Evolutionary conservation across 2,888 invertebrate species (phyloP).

Genomic region (Branchellion lobata): DNA sequence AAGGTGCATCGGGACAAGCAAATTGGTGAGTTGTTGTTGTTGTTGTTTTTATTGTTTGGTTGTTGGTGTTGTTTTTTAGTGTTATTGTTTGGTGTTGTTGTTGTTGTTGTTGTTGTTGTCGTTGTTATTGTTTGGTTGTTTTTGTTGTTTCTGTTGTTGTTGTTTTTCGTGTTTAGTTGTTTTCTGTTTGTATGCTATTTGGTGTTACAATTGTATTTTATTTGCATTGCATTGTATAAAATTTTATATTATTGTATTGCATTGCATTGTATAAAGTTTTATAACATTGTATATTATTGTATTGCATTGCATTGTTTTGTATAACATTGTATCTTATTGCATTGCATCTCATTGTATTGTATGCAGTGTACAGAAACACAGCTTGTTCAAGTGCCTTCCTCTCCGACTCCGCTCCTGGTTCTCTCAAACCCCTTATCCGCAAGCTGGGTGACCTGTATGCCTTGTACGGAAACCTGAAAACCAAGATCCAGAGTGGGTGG

Average conservation of each 20-base stretch:
- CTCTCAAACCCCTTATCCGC: slow-evolving; percentile 46
- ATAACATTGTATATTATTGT: no score
- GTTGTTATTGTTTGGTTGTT: not conserved
- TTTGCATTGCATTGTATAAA: no score
- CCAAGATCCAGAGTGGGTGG: slow-evolving; percentile 48
- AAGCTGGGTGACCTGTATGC: slow-evolving; percentile 49
- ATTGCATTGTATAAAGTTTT: no score
- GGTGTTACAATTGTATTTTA: not conserved
- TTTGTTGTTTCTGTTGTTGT: not conserved
- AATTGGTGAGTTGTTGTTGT: not conserved
- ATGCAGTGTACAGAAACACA: slow-evolving; percentile 47
- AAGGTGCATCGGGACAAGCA: slow-evolving; percentile 36
- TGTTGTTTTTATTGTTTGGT: not conserved
- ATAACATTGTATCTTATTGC: no score
- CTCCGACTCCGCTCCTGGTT: slow-evolving; percentile 48
- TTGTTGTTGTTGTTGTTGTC: not conserved
- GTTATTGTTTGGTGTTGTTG: not conserved
- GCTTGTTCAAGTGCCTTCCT: slow-evolving; percentile 47
- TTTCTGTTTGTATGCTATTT: not conserved
- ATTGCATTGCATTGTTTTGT: no score
- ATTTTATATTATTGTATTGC: no score
- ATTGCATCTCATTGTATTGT: no score
- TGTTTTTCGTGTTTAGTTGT: not conserved
- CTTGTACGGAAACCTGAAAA: slow-evolving; percentile 47
- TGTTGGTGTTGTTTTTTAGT: not conserved